Percentiles rank a stretch among this genome's conserved stretches.
Conservation (phyloP, 2,888 invertebrate species). For the Trypoxylon attenuatum region DNA sequence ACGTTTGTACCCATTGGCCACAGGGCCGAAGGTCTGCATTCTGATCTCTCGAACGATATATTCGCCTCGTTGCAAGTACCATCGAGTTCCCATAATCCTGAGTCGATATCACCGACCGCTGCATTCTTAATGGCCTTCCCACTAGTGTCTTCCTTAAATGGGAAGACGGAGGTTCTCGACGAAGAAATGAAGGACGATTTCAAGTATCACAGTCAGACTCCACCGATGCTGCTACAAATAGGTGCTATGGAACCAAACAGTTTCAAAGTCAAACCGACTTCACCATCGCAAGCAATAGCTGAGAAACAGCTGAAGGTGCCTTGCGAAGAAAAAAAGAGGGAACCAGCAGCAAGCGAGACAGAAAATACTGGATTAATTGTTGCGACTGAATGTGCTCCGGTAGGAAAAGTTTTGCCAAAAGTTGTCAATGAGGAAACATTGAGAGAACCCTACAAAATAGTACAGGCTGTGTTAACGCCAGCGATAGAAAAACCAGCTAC, state of each 20-base stretch:
- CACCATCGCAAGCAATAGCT: constrained; percentile 22
- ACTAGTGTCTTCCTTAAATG: constrained; percentile 80
- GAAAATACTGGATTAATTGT: constrained; percentile 29
- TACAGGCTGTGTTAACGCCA: constrained; percentile 47
- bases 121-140: constrained; percentile 87
- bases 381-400: constrained; percentile 29
- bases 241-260: constrained; percentile 72
- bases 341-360: constrained; percentile 19
- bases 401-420: constrained; percentile 64
- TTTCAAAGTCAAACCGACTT: constrained; percentile 66
- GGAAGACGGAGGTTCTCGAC: constrained; percentile 76
- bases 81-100: constrained; percentile 77
- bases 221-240: constrained; percentile 72
- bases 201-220: constrained; percentile 72
- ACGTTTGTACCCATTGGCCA: constrained; percentile 69
- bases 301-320: constrained; percentile 40
- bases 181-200: constrained; percentile 76
- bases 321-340: constrained; percentile 36
- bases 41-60: constrained; percentile 79
- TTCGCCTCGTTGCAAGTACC: constrained; percentile 79
- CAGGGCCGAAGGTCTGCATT: constrained; percentile 70
- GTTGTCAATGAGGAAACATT: constrained; percentile 65
- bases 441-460: constrained; percentile 67
- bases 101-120: constrained; percentile 84
- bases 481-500: constrained; percentile 35